Base-by-base conservation (phyloP, 1,140 invertebrate genomes). In the Anthonomus grandis region DNA sequence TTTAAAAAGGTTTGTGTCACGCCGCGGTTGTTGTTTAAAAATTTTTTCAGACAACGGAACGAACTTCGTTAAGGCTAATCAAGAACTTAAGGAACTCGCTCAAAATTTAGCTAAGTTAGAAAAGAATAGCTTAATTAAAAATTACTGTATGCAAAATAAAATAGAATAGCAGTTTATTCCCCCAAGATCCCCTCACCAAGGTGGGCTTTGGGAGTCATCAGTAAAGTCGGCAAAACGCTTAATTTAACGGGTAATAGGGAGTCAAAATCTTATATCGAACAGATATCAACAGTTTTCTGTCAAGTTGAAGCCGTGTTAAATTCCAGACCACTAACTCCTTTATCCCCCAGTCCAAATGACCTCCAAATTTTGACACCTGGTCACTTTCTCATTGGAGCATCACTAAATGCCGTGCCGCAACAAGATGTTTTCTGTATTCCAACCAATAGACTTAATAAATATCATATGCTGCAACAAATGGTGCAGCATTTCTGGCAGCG, bases 331-430 rank as follows among this genome's bases (percentile, higher is more conserved):
- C 39, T 72, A 10, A 48, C 34, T 18, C 63, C 62, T 8, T 22
- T 71, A 10, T 63, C 64, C 10, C 52, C 31, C 37, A 62, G 67
- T 57, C 59, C 64, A 42, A 44, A 66, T 53, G 67, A 73, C 31
- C 42, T 63, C 4, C n/a, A 13, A 0, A 10, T 47, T n/a, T 41
- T 72, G 5, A 73, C 73, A 9, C 72, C 71, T 25, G 68, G 52
- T n/a, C 71, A 75, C 62, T 75, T 75, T 46, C 44, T 75, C 2
- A 74, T 64, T 19, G 59, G 60, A 45, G 36, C 23, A 22, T 24
- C 45, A 9, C 36, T 66, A 4, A 47, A 15, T 37, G 19, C 55
- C 31, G 9, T 59, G 9, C 44, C 63, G 17, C 52, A 53, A 25
- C 3, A 23, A 22, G 49, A 64, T 24, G 5, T 59, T n/a, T 10